A percentile compares a stretch with the other conserved stretches of the same genome.
phyloP scores from a whole-genome alignment of 2,888 invertebrate genomes.

The Sinopyrophorus schimmeli region DNA sequence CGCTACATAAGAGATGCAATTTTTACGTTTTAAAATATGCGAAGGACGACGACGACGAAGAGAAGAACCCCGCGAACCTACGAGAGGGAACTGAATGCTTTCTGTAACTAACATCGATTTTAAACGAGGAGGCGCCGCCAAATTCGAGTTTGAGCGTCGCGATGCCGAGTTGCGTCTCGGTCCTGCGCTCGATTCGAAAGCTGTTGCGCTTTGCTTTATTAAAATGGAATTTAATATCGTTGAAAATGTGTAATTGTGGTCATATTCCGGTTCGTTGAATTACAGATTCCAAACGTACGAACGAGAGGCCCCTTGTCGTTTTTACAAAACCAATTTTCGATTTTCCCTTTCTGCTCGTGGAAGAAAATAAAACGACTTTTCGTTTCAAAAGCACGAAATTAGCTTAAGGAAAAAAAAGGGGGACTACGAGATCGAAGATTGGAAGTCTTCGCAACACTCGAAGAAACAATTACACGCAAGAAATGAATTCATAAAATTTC shows the following conservation, averaged over 20 bases:
- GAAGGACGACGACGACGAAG: constrained; percentile 45
- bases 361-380: too few species aligned
- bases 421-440: constrained; percentile 38
- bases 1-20: constrained; percentile 17
- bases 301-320: too few species aligned
- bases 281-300: too few species aligned
- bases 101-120: constrained; percentile 50
- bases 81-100: constrained; percentile 50
- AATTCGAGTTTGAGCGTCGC: constrained; percentile 37
- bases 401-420: constrained; percentile 32
- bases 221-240: constrained; percentile 26
- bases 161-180: constrained; percentile 38
- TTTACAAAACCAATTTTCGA: too few species aligned
- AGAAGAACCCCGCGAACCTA: too few species aligned
- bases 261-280: too few species aligned
- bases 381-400: constrained; percentile 41
- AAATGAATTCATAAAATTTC: constrained; percentile 45
- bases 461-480: constrained; percentile 45
- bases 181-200: constrained; percentile 41
- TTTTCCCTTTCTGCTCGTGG: too few species aligned
- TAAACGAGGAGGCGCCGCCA: constrained; percentile 46
- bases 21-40: too few species aligned
- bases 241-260: constrained; percentile 12
- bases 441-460: constrained; percentile 35
- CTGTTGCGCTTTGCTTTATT: constrained; percentile 46